Base-by-base conservation (phyloP, 2,113 vertebrate genomes). In the Toxostoma redivivum region DNA sequence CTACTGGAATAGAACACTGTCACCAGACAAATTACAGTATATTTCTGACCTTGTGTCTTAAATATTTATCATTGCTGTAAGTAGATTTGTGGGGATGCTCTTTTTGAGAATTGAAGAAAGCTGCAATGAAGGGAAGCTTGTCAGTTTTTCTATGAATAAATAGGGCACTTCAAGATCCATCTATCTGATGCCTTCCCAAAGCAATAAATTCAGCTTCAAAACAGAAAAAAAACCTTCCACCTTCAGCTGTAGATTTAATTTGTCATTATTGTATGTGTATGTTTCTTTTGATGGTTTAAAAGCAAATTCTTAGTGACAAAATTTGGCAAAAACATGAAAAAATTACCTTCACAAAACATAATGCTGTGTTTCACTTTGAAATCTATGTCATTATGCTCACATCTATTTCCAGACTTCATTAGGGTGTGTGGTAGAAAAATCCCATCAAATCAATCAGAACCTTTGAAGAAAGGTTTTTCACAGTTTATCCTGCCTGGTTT, bases 31-130 rank as follows among this genome's bases (percentile, higher is more conserved):
- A 94, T 95, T 91, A 78, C 86, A 82, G 45, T 11, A 35, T 88
- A 89, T 96, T 93, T 95, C 89, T 37, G 35, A 95, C 90, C 88
- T 92, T 71, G 70, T 64, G 62, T 78, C 82, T 96, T 95, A 86
- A 94, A 93, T 89, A 96, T 80, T 95, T 96, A 93, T 92, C 74
- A 91, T 24, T 28, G n/a, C 61, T 77, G 31, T 78, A 90, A 92
- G 80, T 65, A 57, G 81, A 91, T 93, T 64, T 94, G 58, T 4
- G 2, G 51, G 38, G 50, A 64, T 95, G 50, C 15, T 93, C 50
- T 82, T 84, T 85, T 38, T 61, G 58, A 76, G 79, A 95, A 77
- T 20, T 57, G 70, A 90, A 81, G 42, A 90, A 91, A 94, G 30
- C 22, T 71, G 51, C 60, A 90, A 47, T 37, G 85, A 86, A 83